phyloP scores from a whole-genome alignment of 2,113 vertebrate species.

The Phrynosoma blainvillii region DNA sequence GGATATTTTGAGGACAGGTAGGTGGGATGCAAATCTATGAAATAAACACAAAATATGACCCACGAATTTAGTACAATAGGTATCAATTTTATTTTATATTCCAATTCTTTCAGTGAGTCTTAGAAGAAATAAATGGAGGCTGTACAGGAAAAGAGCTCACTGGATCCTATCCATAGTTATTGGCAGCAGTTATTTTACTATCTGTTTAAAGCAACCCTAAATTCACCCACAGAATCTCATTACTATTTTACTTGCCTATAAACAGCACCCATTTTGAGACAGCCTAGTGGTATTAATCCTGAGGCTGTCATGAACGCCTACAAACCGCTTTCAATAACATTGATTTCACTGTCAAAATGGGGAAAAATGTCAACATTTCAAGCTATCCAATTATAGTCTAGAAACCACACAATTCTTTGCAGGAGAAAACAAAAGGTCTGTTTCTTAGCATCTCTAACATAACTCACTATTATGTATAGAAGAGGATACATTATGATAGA shows the following conservation, averaged over 20 bases:
- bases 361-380: slow-evolving; percentile 58
- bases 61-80: not conserved
- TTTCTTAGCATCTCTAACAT: slow-evolving; percentile 34
- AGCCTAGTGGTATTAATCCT: slow-evolving; percentile 51
- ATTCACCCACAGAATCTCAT: slow-evolving; percentile 38
- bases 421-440: slow-evolving; percentile 38
- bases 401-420: slow-evolving; percentile 51
- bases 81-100: not conserved
- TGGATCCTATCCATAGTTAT: slow-evolving; percentile 1
- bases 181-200: slow-evolving; percentile 25
- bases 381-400: slow-evolving; percentile 54
- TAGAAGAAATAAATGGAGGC: not conserved
- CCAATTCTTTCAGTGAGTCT: not conserved
- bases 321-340: slow-evolving; percentile 54
- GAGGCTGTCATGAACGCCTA: slow-evolving; percentile 49
- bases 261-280: slow-evolving; percentile 49
- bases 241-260: slow-evolving; percentile 25
- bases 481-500: slow-evolving; percentile 29
- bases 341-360: slow-evolving; percentile 63
- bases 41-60: not conserved
- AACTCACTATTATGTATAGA: slow-evolving; percentile 45
- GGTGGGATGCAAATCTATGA: not conserved
- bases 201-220: slow-evolving; percentile 39
- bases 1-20: not conserved
- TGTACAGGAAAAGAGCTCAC: not conserved